A percentile compares a stretch with the other conserved stretches of the same genome.
Conservation (phyloP, 2,888 invertebrate genomes). For the Thysanoteuthis rhombus region DNA sequence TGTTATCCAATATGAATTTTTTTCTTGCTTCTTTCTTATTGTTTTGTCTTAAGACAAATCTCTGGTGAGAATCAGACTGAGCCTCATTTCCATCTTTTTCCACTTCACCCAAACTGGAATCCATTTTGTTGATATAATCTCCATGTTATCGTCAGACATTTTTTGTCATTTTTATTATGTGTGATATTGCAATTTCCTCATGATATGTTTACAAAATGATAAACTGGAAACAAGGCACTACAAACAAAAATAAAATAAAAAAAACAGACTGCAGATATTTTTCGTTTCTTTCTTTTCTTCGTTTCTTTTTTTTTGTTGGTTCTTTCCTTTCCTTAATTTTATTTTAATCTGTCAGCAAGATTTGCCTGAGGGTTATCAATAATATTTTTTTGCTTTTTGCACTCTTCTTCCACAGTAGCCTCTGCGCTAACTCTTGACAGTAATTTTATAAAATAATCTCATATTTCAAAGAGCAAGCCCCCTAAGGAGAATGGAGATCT, state of each 20-base stretch:
- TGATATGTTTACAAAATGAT: constrained; percentile 12
- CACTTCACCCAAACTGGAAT: not conserved
- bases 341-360: constrained; percentile 12
- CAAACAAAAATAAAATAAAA: not conserved
- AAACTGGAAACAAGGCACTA: not conserved
- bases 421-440: constrained; percentile 12
- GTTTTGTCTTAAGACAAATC: not conserved
- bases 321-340: not conserved
- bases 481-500: not conserved
- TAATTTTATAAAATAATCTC: constrained; percentile 12
- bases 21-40: not conserved
- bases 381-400: constrained; percentile 12
- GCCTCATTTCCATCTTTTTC: not conserved
- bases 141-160: not conserved
- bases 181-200: not conserved
- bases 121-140: constrained; percentile 12
- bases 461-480: not conserved
- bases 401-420: not conserved
- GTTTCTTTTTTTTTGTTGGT: not conserved
- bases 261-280: not conserved
- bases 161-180: not conserved
- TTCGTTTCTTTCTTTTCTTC: not conserved
- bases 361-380: not conserved
- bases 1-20: not conserved
- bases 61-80: not conserved